Evolutionary conservation across 2,797 vertebrate genomes (phyloP).

Genomic region (Enteromius mattozi): DNA sequence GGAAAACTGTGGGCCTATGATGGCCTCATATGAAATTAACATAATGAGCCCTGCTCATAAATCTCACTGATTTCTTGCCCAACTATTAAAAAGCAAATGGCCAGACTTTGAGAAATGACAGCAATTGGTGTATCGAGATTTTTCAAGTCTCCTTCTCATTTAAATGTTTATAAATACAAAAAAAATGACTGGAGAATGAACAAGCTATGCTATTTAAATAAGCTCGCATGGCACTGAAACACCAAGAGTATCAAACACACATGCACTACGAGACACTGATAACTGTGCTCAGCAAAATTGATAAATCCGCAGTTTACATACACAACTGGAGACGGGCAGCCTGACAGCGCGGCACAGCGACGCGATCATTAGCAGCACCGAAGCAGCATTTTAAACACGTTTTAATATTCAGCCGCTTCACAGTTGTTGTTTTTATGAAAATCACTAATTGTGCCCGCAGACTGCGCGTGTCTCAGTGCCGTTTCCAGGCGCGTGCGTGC

Average conservation of each 20-base stretch:
- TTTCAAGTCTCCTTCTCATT: background rate
- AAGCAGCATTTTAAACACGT: constrained; percentile 55
- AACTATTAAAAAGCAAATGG: constrained; percentile 45
- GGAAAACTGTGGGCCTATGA: constrained; percentile 46
- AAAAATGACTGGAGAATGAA: background rate
- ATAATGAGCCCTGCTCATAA: constrained; percentile 52
- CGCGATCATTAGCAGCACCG: constrained; percentile 21
- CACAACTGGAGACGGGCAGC: constrained; percentile 53
- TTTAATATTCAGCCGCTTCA: constrained; percentile 48
- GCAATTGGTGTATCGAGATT: background rate
- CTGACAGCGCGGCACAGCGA: constrained; percentile 54
- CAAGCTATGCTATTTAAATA: constrained; percentile 42
- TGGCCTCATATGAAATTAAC: constrained; percentile 55
- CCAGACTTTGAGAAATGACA: constrained; percentile 4
- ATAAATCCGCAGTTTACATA: constrained; percentile 72
- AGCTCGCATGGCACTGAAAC: constrained; percentile 48
- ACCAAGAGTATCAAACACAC: constrained; percentile 50
- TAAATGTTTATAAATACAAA: background rate
- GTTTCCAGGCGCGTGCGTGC: constrained; percentile 42
- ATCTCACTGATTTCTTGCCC: constrained; percentile 36
- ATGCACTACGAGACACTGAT: constrained; percentile 51
- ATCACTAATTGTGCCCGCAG: constrained; percentile 71
- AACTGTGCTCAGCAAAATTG: constrained; percentile 76
- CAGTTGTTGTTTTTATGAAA: constrained; percentile 64
- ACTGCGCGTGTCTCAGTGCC: constrained; percentile 51